A percentile compares a stretch with the other conserved stretches of the same genome.
These are phyloP conservation scores for Lysiphlebus fabarum DNA, from an alignment of 1,140 invertebrate species.

Conservation along the genomic window DNA sequence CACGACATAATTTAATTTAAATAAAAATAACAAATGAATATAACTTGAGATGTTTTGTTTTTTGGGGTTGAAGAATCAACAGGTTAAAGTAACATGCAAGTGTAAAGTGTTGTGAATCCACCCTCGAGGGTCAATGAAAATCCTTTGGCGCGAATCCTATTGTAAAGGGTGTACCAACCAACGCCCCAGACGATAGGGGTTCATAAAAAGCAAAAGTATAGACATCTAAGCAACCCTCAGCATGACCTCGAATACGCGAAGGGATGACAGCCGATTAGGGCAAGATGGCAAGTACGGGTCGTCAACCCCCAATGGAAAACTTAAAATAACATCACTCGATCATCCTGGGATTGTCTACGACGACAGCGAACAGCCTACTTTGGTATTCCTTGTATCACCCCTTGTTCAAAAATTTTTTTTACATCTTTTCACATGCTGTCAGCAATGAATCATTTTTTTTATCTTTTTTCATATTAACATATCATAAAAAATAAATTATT, in stretches of 20 bases:
- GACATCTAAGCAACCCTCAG: conserved; percentile 22
- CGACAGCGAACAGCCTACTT: conserved; percentile 45
- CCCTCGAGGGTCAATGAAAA: conserved; percentile 47
- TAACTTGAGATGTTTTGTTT: no score
- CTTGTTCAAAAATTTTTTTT: conserved; percentile 11
- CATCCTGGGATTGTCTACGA: conserved; percentile 44
- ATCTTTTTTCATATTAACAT: no score
- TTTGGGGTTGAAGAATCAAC: conserved; percentile 43
- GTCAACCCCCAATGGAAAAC: conserved; percentile 51
- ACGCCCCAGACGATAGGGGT: conserved; percentile 6
- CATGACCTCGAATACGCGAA: conserved; percentile 22
- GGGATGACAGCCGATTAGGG: conserved; percentile 54
- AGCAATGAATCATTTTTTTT: no score
- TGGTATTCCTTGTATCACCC: conserved; percentile 35
- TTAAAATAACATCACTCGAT: conserved; percentile 57
- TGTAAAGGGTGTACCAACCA: conserved; percentile 33
- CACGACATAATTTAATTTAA: no score
- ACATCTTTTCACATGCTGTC: neutral
- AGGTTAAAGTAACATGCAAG: conserved; percentile 50
- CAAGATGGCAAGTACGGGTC: conserved; percentile 35
- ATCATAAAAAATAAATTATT: no score
- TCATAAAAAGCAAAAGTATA: neutral
- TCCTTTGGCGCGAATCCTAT: conserved; percentile 45
- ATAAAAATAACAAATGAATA: no score
- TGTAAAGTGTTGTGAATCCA: conserved; percentile 55